phyloP scores from a whole-genome alignment of 2,113 vertebrate species.

The Grallaria varia region DNA sequence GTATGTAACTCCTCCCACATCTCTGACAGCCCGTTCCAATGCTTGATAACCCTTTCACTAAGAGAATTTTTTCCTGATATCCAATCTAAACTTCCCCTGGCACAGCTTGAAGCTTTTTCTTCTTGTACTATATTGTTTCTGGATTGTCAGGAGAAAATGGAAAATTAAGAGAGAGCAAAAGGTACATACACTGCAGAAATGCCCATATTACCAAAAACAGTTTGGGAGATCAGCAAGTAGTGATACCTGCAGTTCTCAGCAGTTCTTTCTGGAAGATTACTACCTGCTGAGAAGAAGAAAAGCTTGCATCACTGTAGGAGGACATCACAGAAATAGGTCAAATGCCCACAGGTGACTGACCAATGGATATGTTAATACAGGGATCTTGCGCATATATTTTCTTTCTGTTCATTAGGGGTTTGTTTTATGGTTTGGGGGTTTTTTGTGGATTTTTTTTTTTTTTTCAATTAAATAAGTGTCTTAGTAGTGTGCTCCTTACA shows the following conservation, averaged over 20 bases:
- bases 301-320: conserved; percentile 24
- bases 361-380: conserved; percentile 24
- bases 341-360: conserved; percentile 27
- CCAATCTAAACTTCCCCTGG: neutral
- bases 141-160: neutral
- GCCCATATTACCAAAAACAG: neutral
- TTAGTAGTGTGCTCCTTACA: neutral
- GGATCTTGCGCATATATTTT: neutral
- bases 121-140: neutral
- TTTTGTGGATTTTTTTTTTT: neutral
- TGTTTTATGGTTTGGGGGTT: neutral
- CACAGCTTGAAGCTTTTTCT: neutral
- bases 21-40: neutral
- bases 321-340: conserved; percentile 39
- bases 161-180: neutral
- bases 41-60: neutral
- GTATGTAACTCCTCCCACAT: too few relatives aligned
- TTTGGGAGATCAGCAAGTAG: conserved; percentile 47
- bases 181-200: neutral
- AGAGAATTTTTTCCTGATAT: neutral
- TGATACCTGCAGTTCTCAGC: conserved; percentile 34
- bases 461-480: neutral
- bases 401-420: neutral
- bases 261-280: conserved; percentile 44
- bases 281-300: conserved; percentile 48